Conservation (phyloP, 2,797 vertebrate genomes). For the Myripristis jacobus region DNA sequence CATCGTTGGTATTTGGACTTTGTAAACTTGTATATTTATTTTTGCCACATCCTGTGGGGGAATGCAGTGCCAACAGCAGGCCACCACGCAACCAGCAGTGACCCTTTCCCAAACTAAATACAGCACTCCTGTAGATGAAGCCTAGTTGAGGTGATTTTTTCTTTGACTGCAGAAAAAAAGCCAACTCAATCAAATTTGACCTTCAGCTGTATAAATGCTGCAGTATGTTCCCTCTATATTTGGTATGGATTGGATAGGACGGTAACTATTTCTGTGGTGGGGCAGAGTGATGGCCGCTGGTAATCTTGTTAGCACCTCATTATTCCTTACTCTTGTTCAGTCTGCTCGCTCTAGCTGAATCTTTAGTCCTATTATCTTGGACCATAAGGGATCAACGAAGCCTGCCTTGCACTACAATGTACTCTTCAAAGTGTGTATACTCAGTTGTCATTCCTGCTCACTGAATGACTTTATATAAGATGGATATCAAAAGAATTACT, state of each 20-base stretch:
- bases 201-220: slow-evolving; percentile 28
- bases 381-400: slow-evolving; percentile 28
- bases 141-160: slow-evolving; percentile 28
- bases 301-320: slow-evolving; percentile 36
- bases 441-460: slow-evolving; percentile 44
- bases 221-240: slow-evolving; percentile 14
- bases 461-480: slow-evolving; percentile 69
- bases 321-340: slow-evolving; percentile 16
- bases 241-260: background rate
- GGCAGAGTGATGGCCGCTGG: background rate
- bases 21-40: slow-evolving; percentile 56
- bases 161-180: slow-evolving; percentile 14
- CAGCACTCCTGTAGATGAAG: slow-evolving; percentile 10
- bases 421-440: slow-evolving; percentile 42
- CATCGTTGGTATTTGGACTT: slow-evolving; percentile 40
- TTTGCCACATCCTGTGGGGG: slow-evolving; percentile 29
- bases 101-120: slow-evolving; percentile 44
- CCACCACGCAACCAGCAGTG: slow-evolving; percentile 1
- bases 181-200: slow-evolving; percentile 26
- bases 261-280: background rate
- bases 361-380: slow-evolving; percentile 22
- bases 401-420: slow-evolving; percentile 28
- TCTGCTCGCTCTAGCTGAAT: slow-evolving; percentile 9
- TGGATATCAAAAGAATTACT: slow-evolving; percentile 62
- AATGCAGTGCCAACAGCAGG: slow-evolving; percentile 14